These are phyloP conservation scores for Desmodus rotundus DNA, from an alignment of 2,113 vertebrate genomes.

Conservation along the genomic window DNA sequence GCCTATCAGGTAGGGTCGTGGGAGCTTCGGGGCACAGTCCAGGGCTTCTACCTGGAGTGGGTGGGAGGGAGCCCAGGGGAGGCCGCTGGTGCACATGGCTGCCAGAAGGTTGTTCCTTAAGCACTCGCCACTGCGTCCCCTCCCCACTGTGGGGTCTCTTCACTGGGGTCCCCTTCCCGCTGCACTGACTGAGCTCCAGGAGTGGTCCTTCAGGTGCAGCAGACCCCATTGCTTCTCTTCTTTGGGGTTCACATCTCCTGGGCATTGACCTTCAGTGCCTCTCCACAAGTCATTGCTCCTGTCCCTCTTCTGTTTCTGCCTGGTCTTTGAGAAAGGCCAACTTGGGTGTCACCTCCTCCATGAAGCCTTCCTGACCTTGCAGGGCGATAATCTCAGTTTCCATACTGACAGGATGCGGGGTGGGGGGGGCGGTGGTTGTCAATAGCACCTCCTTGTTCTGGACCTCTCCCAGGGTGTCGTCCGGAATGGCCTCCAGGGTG, in stretches of 20 bases:
- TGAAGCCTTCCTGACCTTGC: background rate
- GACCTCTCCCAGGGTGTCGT: background rate
- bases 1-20: background rate
- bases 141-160: rapidly evolving
- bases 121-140: rapidly evolving
- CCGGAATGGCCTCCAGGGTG: background rate
- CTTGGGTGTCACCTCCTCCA: background rate
- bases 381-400: background rate
- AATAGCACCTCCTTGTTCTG: background rate
- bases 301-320: background rate
- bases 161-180: rapidly evolving
- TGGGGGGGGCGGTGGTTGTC: background rate
- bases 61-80: background rate
- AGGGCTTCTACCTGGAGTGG: background rate
- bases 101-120: background rate
- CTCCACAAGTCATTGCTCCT: background rate
- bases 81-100: rapidly evolving
- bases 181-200: rapidly evolving
- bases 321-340: background rate
- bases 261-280: rapidly evolving
- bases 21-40: rapidly evolving
- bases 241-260: rapidly evolving
- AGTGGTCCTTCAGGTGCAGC: rapidly evolving
- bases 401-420: rapidly evolving
- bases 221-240: rapidly evolving